These are phyloP conservation scores for Psophia crepitans DNA, from an alignment of 2,113 vertebrate species.

Conservation along the genomic window DNA sequence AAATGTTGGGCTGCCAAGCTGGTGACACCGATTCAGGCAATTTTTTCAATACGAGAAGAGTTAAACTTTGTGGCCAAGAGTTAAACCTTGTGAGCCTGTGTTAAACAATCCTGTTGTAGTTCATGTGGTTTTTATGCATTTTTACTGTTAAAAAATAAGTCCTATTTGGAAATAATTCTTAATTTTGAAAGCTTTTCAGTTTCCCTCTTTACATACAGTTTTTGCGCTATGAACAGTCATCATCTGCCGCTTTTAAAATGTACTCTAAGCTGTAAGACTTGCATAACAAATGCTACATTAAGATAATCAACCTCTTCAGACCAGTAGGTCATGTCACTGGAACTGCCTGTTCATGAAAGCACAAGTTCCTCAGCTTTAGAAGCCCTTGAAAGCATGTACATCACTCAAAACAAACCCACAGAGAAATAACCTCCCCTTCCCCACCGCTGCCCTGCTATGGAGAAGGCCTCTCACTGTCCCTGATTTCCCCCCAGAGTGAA, in stretches of 20 bases:
- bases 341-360: neutral
- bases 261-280: neutral
- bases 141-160: neutral
- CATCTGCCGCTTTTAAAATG: neutral
- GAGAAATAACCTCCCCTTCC: neutral
- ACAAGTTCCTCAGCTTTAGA: neutral
- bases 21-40: neutral
- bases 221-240: neutral
- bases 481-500: neutral
- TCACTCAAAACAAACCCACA: neutral
- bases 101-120: neutral
- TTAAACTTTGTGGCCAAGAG: neutral
- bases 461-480: slow-evolving; percentile 1
- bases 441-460: neutral
- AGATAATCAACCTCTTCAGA: neutral
- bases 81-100: neutral
- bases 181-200: neutral
- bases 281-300: neutral
- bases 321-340: neutral
- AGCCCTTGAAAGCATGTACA: neutral
- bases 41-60: neutral
- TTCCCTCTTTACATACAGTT: neutral
- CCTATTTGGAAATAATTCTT: neutral
- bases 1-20: neutral
- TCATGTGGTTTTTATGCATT: neutral